A percentile compares a stretch with the other conserved stretches of the same genome.
Conservation (phyloP, 1,140 invertebrate species). For the Atta texana region DNA sequence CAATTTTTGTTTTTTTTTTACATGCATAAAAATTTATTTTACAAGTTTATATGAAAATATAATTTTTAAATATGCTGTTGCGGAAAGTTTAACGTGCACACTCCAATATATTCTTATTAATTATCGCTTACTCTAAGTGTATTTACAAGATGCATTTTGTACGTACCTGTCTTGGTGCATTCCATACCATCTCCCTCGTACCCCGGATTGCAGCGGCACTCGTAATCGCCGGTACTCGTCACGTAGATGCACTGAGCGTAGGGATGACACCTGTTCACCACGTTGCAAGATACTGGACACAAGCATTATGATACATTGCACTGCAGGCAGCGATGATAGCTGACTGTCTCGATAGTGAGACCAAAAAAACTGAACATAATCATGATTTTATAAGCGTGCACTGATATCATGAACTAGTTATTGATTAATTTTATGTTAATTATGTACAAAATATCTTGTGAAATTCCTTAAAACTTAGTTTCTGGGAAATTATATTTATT, state of each 20-base stretch:
- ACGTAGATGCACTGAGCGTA: slow-evolving; percentile 92
- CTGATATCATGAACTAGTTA: slow-evolving; percentile 4
- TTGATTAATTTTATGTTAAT: not conserved
- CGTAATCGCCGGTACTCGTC: slow-evolving; percentile 86
- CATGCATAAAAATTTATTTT: not conserved
- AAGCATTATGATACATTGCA: slow-evolving; percentile 78
- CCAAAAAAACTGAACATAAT: slow-evolving; percentile 14
- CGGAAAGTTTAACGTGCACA: not conserved
- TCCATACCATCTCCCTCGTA: slow-evolving; percentile 93
- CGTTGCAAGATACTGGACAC: slow-evolving; percentile 90
- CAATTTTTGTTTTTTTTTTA: not conserved
- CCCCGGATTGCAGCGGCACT: slow-evolving; percentile 93
- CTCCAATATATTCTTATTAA: slow-evolving; percentile 1
- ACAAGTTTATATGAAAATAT: not conserved
- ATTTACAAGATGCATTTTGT: slow-evolving; percentile 10
- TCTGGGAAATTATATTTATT: not conserved
- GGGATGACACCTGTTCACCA: slow-evolving; percentile 91
- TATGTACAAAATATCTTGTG: not conserved
- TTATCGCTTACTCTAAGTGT: not conserved
- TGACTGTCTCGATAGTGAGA: slow-evolving; percentile 13
- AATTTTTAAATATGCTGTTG: not conserved
- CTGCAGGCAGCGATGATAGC: slow-evolving; percentile 27
- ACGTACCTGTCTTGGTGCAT: slow-evolving; percentile 87
- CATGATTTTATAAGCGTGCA: not conserved
- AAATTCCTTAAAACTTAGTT: not conserved